phyloP scores from a whole-genome alignment of 1,140 invertebrate species.

The Drosophila serrata region DNA sequence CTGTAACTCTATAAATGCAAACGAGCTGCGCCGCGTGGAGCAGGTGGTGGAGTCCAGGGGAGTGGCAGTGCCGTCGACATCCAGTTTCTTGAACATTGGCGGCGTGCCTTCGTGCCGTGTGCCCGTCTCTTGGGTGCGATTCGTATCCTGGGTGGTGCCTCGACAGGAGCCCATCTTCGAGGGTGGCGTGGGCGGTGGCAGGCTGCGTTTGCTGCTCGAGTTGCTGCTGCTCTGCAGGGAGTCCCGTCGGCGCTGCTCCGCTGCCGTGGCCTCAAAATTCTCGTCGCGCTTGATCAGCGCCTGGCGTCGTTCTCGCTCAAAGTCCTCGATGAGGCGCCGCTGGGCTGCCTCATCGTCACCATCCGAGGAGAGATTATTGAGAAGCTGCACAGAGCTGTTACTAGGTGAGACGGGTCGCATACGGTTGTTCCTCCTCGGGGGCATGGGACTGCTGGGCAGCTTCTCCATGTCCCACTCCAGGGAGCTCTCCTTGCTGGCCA shows the following conservation, averaged over 20 bases:
- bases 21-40: slow-evolving; percentile 78
- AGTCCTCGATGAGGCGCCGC: slow-evolving; percentile 68
- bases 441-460: slow-evolving; percentile 77
- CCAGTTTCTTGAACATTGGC: slow-evolving; percentile 78
- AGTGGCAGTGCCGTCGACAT: slow-evolving; percentile 51
- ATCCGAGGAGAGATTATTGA: slow-evolving; percentile 64
- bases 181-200: slow-evolving; percentile 60
- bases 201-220: slow-evolving; percentile 62
- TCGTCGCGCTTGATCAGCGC: slow-evolving; percentile 75
- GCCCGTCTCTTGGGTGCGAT: slow-evolving; percentile 39
- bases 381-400: slow-evolving; percentile 64
- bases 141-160: slow-evolving; percentile 60
- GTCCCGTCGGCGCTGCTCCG: slow-evolving; percentile 62
- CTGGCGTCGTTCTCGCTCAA: slow-evolving; percentile 72
- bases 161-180: slow-evolving; percentile 18
- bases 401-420: slow-evolving; percentile 50
- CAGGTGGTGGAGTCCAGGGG: slow-evolving; percentile 59
- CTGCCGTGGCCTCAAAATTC: slow-evolving; percentile 62
- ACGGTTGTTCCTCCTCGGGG: slow-evolving; percentile 51
- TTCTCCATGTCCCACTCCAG: slow-evolving; percentile 84
- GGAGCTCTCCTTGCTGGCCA: slow-evolving; percentile 67
- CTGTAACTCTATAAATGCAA: slow-evolving; percentile 84
- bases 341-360: slow-evolving; percentile 49
- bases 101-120: slow-evolving; percentile 60
- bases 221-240: slow-evolving; percentile 72